Evolutionary conservation across 1,140 invertebrate genomes (phyloP), one percentile per base, ranked within the genome.

Genomic region (Heliothis subflexa): DNA sequence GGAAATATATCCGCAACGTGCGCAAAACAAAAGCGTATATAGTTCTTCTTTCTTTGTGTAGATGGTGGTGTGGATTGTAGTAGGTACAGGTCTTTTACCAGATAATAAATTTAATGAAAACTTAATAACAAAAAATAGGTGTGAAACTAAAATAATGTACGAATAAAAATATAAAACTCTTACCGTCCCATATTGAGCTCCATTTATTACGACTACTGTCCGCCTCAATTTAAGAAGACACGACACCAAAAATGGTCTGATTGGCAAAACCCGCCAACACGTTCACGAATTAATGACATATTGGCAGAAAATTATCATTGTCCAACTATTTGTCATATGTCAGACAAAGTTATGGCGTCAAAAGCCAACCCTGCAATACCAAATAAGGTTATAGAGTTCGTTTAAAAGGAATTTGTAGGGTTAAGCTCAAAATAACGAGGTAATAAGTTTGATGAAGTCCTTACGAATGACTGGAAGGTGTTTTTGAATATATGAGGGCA

Each of bases 241-340:
- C n/a, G 50, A 25, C 49, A 21, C 71, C 71, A 59, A 70, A 70
- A 28, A 52, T 70, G 54, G 71, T 12, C 33, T 57, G 71, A 57
- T 59, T 73, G 71, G 71, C 71, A 73, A 73, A 73, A 73, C 59
- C n/a, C n/a, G 14, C 16, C 25, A 54, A 52, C 12, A 7, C 66
- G 33, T 40, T 18, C 55, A 16, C 40, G 33, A 55, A 57, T 16
- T 59, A 73, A 73, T 25, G 71, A 57, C 55, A 61, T 47, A 73
- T 61, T 47, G 71, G 55, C 71, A 47, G 74, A 66, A 52, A 68
- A 77, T 68, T 66, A 68, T 54, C 62, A 66, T 66, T 66, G 52
- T 66, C 16, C 25, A 16, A 33, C 62, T 77, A 55, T 77, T 57
- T 68, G 74, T 77, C 74, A 77, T 77, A 66, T 52, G 66, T 52